Evolutionary conservation across 2,797 vertebrate species (phyloP).

Genomic region (Thripadectes ignobilis): DNA sequence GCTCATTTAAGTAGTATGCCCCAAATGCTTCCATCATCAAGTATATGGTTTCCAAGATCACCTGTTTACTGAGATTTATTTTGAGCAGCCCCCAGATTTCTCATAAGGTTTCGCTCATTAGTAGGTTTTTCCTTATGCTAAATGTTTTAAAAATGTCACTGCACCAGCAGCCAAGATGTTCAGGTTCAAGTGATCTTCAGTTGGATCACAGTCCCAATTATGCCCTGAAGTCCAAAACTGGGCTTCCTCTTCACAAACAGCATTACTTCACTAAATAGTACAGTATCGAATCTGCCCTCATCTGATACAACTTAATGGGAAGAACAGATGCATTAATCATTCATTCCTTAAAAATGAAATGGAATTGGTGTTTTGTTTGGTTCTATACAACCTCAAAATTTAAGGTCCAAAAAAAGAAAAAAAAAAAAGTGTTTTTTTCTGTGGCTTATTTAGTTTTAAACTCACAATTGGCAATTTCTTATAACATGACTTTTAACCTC

Average conservation of each 20-base stretch:
- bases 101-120: background rate
- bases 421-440: background rate
- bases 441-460: background rate
- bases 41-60: background rate
- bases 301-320: background rate
- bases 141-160: background rate
- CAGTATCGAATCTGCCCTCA: background rate
- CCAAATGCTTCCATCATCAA: slow-evolving; percentile 2
- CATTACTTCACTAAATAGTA: background rate
- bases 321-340: background rate
- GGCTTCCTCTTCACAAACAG: background rate
- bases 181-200: background rate
- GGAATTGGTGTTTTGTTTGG: background rate
- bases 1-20: background rate
- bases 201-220: background rate
- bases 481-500: background rate
- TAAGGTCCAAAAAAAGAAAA: background rate
- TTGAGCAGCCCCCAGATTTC: background rate
- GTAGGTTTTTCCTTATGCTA: background rate
- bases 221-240: background rate
- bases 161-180: background rate
- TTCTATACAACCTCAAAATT: background rate
- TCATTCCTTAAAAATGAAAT: background rate
- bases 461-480: background rate
- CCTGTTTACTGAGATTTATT: slow-evolving; percentile 11